Conservation (phyloP, 2,797 vertebrate species). For the Crax fasciolata region DNA sequence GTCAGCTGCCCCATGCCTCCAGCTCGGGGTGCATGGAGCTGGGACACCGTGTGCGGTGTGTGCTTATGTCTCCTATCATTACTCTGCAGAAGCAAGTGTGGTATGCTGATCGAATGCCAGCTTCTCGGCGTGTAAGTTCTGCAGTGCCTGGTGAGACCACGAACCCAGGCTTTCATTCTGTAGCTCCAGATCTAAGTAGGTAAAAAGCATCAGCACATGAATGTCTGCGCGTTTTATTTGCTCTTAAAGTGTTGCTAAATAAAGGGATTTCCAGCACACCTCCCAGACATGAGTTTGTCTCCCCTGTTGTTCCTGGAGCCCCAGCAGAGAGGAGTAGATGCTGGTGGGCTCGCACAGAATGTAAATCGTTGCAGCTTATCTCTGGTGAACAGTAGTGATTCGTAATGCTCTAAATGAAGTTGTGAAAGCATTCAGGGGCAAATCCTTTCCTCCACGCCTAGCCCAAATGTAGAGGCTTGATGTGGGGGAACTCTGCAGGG, state of each 20-base stretch:
- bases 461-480: neutral
- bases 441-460: slow-evolving; percentile 50
- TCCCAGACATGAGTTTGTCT: neutral
- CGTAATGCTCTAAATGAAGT: slow-evolving; percentile 13
- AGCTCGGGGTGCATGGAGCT: neutral
- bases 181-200: accelerated
- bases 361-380: neutral
- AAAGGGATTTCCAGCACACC: neutral
- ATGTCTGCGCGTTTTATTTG: neutral
- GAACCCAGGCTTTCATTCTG: neutral
- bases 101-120: neutral
- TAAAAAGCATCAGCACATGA: neutral
- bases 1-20: neutral
- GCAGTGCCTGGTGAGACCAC: neutral
- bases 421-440: slow-evolving; percentile 37
- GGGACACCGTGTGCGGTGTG: accelerated
- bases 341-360: slow-evolving; percentile 22
- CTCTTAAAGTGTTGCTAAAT: neutral
- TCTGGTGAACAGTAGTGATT: neutral
- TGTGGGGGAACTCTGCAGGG: neutral
- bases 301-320: neutral
- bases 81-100: accelerated
- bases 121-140: neutral
- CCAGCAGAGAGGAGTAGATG: neutral
- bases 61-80: neutral